Evolutionary conservation across 1,140 invertebrate species (phyloP).

Genomic region (Sinonovacula constricta): DNA sequence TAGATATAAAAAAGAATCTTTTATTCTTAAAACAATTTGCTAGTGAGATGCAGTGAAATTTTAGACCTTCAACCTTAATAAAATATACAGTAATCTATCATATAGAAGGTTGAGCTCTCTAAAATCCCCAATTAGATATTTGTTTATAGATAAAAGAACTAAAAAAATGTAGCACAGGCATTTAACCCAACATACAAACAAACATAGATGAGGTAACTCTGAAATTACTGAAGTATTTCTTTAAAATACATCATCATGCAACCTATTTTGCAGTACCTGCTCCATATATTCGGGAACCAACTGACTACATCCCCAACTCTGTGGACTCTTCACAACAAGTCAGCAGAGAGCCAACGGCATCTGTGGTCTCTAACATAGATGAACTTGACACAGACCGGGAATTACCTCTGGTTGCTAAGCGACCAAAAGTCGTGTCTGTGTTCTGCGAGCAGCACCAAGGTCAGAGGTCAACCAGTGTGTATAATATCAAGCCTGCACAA

Average conservation of each 20-base stretch:
- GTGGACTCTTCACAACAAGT: constrained; percentile 59
- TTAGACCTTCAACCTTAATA: too few relatives aligned
- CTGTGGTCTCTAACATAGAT: constrained; percentile 13
- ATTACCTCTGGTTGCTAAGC: neutral
- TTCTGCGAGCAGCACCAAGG: constrained; percentile 68
- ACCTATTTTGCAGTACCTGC: constrained; percentile 26
- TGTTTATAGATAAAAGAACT: too few relatives aligned
- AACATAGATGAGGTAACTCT: too few relatives aligned
- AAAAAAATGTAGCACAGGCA: too few relatives aligned
- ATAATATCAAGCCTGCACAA: constrained; percentile 66
- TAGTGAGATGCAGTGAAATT: too few relatives aligned
- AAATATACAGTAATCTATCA: too few relatives aligned
- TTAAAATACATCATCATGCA: neutral
- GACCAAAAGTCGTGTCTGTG: constrained; percentile 61
- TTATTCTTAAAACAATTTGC: too few relatives aligned
- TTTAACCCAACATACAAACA: too few relatives aligned
- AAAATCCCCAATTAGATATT: too few relatives aligned
- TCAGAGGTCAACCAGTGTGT: constrained; percentile 50
- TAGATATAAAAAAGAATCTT: too few relatives aligned
- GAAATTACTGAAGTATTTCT: too few relatives aligned
- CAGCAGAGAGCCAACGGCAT: constrained; percentile 46
- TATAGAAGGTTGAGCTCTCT: too few relatives aligned
- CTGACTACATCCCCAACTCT: constrained; percentile 69
- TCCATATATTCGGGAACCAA: constrained; percentile 53
- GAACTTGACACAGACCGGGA: neutral